phyloP scores from a whole-genome alignment of 2,113 vertebrate genomes.

The Genyomyrus donnyi region DNA sequence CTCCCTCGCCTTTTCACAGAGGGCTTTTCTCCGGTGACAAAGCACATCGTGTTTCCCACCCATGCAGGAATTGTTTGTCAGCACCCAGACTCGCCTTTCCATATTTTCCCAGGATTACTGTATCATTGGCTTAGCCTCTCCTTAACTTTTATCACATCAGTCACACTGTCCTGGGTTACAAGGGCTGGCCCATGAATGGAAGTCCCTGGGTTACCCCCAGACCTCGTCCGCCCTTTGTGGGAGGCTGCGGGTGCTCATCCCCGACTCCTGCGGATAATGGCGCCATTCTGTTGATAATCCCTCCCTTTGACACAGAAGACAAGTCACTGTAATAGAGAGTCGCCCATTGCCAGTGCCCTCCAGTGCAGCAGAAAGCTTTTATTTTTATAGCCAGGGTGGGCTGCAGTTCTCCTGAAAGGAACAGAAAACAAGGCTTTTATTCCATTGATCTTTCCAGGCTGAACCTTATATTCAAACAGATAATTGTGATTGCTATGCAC shows the following conservation, averaged over 20 bases:
- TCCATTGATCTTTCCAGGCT: not conserved
- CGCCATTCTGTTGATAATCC: conserved; percentile 7
- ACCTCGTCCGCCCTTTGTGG: conserved; percentile 10
- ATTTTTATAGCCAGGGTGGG: not conserved
- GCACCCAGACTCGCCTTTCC: not conserved
- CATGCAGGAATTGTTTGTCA: conserved; percentile 1
- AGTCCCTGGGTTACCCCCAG: not conserved
- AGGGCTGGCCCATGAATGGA: conserved; percentile 7
- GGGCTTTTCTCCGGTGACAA: not conserved
- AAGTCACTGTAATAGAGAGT: conserved; percentile 11
- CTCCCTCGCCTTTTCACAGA: not conserved
- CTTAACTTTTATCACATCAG: conserved; percentile 23
- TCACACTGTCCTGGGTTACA: conserved; percentile 24
- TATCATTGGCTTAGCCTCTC: conserved; percentile 21
- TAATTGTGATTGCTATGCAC: not conserved
- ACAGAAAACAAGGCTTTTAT: not conserved
- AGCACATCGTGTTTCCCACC: not conserved
- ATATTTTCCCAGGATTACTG: conserved; percentile 22
- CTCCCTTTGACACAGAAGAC: not conserved
- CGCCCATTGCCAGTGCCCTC: not conserved
- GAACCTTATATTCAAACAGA: not conserved
- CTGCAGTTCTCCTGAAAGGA: not conserved
- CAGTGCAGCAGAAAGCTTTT: not conserved
- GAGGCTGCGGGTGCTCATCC: conserved; percentile 13
- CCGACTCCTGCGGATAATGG: not conserved